Evolutionary conservation across 1,140 invertebrate species (phyloP), one percentile per base, ranked within the genome.

Genomic region (Pseudoatta argentina): DNA sequence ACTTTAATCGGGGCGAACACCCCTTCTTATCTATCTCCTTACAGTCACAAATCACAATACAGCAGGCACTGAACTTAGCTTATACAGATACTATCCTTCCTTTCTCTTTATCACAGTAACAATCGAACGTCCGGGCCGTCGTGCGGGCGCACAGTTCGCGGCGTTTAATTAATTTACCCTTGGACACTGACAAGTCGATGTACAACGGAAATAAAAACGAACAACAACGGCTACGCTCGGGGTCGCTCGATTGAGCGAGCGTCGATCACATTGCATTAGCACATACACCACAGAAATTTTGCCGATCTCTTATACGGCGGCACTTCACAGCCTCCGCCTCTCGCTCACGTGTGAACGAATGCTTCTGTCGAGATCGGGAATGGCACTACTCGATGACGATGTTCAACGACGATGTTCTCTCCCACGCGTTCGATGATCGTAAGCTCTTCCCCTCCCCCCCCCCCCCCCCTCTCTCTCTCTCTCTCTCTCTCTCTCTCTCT

Each of bases 41-140:
- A 88, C 55, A 79, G 89, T 90, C 89, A 90, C 89, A 86, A 39
- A 85, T 87, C 89, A 90, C 89, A 89, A 77, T 73, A 72, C 12
- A 63, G 53, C 85, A 90, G 89, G 86, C 89, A 90, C 89, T 89
- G 57, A 89, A 90, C 88, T 89, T 79, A 81, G 61, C 66, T 79
- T 73, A 78, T 55, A 78, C 53, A 79, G 77, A 55, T 75, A 88
- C 48, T 53, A 87, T 82, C 85, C 75, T 85, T 77, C 66, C 16
- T 18, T 27, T 44, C 34, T 55, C 86, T 61, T 90, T 90, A 90
- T 90, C 89, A 90, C 89, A 90, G 89, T 59, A 73, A 73, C 88
- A 64, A 86, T 88, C 76, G 75, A 78, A 79, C 78, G 71, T 82
- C 27, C 79, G 69, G n/a, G 30, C 79, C 78, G 89, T 85, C 86